A percentile compares a stretch with the other conserved stretches of the same genome.
phyloP scores from a whole-genome alignment of 2,888 invertebrate genomes.

The Cyrtodaria siliqua region DNA sequence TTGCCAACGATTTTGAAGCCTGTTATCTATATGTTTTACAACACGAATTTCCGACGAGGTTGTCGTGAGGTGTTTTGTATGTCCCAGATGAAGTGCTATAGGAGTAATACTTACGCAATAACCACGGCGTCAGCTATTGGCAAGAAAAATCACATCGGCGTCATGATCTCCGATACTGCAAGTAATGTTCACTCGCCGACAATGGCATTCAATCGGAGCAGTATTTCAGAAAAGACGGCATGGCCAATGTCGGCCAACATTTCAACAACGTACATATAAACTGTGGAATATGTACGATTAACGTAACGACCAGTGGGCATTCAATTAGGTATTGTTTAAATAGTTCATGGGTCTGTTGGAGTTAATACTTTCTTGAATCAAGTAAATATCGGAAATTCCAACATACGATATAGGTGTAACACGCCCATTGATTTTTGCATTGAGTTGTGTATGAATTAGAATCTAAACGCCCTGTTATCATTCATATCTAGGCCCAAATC shows the following conservation, averaged over 20 bases:
- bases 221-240: slow-evolving; percentile 65
- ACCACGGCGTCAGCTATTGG: slow-evolving; percentile 81
- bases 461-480: too few relatives aligned
- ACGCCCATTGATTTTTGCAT: too few relatives aligned
- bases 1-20: slow-evolving; percentile 77
- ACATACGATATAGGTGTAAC: too few relatives aligned
- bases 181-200: slow-evolving; percentile 64
- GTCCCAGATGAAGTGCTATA: slow-evolving; percentile 82
- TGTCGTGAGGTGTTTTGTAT: slow-evolving; percentile 84
- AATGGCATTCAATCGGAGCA: slow-evolving; percentile 72
- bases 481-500: too few relatives aligned
- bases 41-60: slow-evolving; percentile 84
- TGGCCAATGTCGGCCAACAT: slow-evolving; percentile 69
- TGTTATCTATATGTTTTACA: slow-evolving; percentile 79
- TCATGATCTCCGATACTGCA: slow-evolving; percentile 66
- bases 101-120: slow-evolving; percentile 82
- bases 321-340: too few relatives aligned
- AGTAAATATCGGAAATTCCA: too few relatives aligned
- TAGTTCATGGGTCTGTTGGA: too few relatives aligned
- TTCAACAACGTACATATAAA: slow-evolving; percentile 51
- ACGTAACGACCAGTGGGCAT: too few relatives aligned
- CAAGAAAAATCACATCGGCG: slow-evolving; percentile 82
- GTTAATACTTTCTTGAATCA: too few relatives aligned
- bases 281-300: too few relatives aligned
- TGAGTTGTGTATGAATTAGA: too few relatives aligned